These are phyloP conservation scores for Dicrostonyx torquatus DNA, from an alignment of 2,797 vertebrate species.

Conservation along the genomic window DNA sequence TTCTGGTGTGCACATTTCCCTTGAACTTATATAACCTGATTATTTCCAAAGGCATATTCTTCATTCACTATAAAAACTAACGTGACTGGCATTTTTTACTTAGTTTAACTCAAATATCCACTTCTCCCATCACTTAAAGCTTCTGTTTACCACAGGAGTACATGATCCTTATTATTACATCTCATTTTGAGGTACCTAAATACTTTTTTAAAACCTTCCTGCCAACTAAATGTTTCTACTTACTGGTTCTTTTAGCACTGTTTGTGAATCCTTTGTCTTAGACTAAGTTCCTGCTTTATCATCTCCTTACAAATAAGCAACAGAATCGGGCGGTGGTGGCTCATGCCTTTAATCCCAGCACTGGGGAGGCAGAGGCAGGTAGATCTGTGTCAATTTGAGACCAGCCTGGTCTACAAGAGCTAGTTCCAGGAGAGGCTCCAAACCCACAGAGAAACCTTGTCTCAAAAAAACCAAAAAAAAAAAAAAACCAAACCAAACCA, in stretches of 20 bases:
- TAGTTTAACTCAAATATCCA: not conserved
- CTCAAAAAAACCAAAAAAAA: too few species aligned
- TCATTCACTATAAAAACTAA: not conserved
- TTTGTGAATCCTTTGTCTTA: not conserved
- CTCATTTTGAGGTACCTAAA: not conserved
- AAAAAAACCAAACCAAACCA: too few species aligned
- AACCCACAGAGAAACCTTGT: too few species aligned
- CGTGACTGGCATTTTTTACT: not conserved
- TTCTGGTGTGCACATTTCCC: not conserved
- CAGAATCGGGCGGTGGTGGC: too few species aligned
- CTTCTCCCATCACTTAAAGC: not conserved
- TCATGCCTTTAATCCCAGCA: too few species aligned
- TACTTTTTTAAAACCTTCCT: not conserved
- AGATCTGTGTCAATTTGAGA: too few species aligned
- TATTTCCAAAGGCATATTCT: not conserved
- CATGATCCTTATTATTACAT: not conserved
- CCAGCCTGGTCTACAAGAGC: too few species aligned
- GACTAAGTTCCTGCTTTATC: not conserved
- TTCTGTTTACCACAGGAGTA: not conserved
- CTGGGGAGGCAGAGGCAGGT: too few species aligned
- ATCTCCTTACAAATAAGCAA: too few species aligned
- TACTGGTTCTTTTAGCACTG: not conserved
- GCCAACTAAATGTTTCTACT: not conserved
- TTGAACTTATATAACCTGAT: not conserved
- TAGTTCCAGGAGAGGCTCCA: too few species aligned